Percentiles rank a stretch among this genome's conserved stretches.
phyloP scores from a whole-genome alignment of 2,888 invertebrate genomes.

The Hydrotaea cyrtoneurina region DNA sequence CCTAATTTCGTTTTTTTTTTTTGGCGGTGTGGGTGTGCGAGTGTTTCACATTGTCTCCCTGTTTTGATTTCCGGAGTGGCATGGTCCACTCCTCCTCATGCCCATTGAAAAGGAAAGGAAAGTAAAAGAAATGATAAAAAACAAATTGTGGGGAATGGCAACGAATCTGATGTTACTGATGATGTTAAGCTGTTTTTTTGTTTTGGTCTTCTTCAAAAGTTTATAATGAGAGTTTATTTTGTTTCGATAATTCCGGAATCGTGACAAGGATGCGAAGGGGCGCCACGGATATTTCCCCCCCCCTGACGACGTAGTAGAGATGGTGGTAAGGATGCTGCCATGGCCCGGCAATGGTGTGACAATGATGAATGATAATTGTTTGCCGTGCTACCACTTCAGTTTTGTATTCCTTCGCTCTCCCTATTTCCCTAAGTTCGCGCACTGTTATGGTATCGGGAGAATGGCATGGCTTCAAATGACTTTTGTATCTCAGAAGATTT shows the following conservation, averaged over 20 bases:
- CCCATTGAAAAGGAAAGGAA: background rate
- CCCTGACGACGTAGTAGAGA: background rate
- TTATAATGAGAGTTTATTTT: slow-evolving; percentile 31
- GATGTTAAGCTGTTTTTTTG: slow-evolving; percentile 23
- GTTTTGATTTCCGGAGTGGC: slow-evolving; percentile 3
- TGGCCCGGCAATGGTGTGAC: slow-evolving; percentile 38
- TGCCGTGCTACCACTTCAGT: background rate
- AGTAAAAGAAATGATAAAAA: background rate
- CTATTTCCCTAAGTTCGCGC: background rate
- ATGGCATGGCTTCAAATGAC: background rate
- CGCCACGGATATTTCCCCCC: background rate
- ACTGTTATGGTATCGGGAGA: background rate
- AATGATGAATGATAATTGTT: slow-evolving; percentile 65
- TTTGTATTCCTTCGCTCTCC: slow-evolving; percentile 9
- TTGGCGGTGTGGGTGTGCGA: background rate
- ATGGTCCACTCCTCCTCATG: background rate
- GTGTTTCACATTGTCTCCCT: background rate
- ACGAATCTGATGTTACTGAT: slow-evolving; percentile 18
- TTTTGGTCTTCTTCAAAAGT: too few relatives aligned
- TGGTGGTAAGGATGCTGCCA: background rate
- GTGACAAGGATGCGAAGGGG: background rate
- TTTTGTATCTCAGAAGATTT: slow-evolving; percentile 24
- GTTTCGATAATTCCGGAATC: slow-evolving; percentile 1
- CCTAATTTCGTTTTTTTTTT: background rate
- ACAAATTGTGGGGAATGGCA: background rate